Evolutionary conservation across 2,113 vertebrate genomes (phyloP).

Genomic region (Tenrec ecaudatus): DNA sequence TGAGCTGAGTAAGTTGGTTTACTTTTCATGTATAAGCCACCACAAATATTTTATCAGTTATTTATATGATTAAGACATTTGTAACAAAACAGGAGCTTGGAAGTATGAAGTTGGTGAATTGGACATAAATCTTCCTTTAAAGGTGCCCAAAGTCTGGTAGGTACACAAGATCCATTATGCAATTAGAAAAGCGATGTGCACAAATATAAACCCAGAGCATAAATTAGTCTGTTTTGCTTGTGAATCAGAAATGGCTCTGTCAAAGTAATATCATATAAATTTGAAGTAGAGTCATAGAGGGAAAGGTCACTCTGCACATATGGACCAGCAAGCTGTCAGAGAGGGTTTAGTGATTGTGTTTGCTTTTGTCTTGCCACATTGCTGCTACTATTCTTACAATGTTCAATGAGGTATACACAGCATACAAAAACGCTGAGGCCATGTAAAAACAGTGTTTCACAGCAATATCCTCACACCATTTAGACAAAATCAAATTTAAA

Average conservation of each 20-base stretch:
- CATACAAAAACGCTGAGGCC: no score
- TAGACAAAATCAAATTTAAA: neutral
- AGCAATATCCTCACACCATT: neutral
- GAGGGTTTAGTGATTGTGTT: neutral
- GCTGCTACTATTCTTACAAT: neutral
- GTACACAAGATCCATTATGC: no score
- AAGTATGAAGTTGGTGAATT: neutral
- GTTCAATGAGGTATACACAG: neutral
- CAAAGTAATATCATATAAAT: neutral
- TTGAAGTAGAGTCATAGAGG: neutral
- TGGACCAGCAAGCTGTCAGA: neutral
- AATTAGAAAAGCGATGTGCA: neutral
- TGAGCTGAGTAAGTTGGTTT: neutral
- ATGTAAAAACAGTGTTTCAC: no score
- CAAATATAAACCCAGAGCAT: neutral
- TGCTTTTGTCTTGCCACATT: neutral
- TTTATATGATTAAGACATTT: neutral
- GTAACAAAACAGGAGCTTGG: neutral
- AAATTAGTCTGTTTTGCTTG: neutral
- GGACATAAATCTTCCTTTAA: neutral
- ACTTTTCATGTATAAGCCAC: slow-evolving; percentile 5
- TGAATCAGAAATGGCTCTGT: neutral
- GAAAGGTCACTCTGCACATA: neutral
- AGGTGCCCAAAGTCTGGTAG: neutral
- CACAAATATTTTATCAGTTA: neutral